Conservation (phyloP, 2,888 invertebrate genomes). For the Hydrotaea cyrtoneurina region DNA sequence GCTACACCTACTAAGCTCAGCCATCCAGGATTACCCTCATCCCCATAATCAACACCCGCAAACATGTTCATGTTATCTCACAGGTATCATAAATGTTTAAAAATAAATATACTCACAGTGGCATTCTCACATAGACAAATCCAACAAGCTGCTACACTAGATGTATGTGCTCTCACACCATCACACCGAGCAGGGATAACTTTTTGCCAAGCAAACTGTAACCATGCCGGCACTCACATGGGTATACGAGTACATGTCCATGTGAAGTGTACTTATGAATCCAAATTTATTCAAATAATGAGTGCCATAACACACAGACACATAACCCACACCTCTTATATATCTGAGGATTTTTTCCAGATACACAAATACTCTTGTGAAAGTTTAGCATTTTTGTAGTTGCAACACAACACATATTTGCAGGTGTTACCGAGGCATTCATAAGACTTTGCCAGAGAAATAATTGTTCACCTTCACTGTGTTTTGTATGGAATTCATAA, state of each 20-base stretch:
- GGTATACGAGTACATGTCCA: neutral
- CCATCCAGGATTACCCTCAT: no score
- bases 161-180: no score
- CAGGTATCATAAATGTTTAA: slow-evolving; percentile 3
- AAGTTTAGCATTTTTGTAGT: no score
- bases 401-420: no score
- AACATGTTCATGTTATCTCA: neutral
- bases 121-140: neutral
- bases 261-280: slow-evolving; percentile 11
- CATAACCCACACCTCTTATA: neutral
- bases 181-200: no score
- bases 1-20: no score
- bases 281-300: slow-evolving; percentile 17
- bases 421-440: no score
- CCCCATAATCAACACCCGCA: no score
- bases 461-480: no score
- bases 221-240: neutral
- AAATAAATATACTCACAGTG: neutral
- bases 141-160: no score
- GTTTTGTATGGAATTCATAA: no score
- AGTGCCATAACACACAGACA: neutral
- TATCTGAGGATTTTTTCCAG: neutral
- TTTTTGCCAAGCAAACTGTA: neutral
- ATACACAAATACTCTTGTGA: neutral
- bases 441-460: no score